phyloP scores from a whole-genome alignment of 2,888 invertebrate genomes.

The Brassicogethes aeneus region DNA sequence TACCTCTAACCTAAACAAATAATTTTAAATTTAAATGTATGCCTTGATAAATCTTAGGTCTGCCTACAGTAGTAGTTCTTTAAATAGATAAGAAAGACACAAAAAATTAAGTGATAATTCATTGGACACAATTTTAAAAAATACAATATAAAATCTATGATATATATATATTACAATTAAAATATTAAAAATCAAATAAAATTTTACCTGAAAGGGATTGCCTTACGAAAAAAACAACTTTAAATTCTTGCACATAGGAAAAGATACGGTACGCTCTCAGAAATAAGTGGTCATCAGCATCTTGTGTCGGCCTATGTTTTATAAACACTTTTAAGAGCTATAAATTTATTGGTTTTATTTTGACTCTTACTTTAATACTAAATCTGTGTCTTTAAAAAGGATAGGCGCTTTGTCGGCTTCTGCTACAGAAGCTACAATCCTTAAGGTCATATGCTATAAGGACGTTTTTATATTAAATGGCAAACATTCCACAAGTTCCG shows the following conservation, averaged over 20 bases:
- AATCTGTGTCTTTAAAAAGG: slow-evolving; percentile 38
- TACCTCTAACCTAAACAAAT: too few species aligned
- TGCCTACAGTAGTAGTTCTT: too few species aligned
- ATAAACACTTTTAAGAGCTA: slow-evolving; percentile 38
- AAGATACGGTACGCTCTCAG: slow-evolving; percentile 22
- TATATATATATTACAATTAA: too few species aligned
- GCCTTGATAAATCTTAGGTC: too few species aligned
- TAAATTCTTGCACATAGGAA: slow-evolving; percentile 27
- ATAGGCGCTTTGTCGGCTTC: slow-evolving; percentile 37
- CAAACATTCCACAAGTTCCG: slow-evolving; percentile 29
- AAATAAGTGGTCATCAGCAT: slow-evolving; percentile 33
- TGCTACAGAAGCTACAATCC: slow-evolving; percentile 15
- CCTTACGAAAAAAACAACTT: slow-evolving; percentile 23
- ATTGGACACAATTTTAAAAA: too few species aligned
- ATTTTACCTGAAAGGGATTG: too few species aligned
- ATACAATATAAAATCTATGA: too few species aligned
- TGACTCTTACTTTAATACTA: slow-evolving; percentile 36
- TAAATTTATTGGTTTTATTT: slow-evolving; percentile 40
- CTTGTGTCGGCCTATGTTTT: slow-evolving; percentile 34
- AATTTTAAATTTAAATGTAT: too few species aligned
- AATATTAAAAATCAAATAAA: too few species aligned
- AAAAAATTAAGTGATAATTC: too few species aligned
- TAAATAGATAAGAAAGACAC: too few species aligned
- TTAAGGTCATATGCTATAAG: slow-evolving; percentile 7
- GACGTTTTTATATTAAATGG: neutral